Percentiles rank a stretch among this genome's conserved stretches.
Conservation (phyloP, 2,797 vertebrate genomes). For the Cottoperca gobio region DNA sequence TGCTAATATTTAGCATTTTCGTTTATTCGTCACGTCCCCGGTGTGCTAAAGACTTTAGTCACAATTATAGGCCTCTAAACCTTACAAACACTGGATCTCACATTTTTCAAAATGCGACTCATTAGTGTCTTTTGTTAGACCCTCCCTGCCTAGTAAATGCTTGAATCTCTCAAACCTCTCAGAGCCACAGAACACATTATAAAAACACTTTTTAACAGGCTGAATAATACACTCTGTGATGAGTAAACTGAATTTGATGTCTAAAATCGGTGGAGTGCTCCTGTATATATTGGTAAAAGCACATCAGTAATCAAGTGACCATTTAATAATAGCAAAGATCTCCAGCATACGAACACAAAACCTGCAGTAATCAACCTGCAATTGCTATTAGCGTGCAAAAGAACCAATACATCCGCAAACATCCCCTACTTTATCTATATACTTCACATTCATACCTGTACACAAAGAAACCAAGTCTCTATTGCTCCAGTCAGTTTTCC, state of each 20-base stretch:
- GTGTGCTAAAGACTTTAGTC: no score
- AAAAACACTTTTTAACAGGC: background rate
- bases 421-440: background rate
- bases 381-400: background rate
- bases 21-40: no score
- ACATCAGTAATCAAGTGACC: background rate
- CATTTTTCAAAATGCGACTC: background rate
- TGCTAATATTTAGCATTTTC: no score
- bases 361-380: background rate
- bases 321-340: background rate
- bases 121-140: background rate
- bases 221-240: background rate
- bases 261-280: background rate
- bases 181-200: background rate
- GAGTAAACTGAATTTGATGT: background rate
- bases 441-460: background rate
- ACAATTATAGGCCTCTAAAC: background rate
- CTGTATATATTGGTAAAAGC: background rate
- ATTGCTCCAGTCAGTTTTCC: constrained; percentile 17
- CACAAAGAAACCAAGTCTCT: background rate
- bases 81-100: background rate
- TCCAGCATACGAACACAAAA: background rate
- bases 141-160: background rate
- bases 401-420: background rate
- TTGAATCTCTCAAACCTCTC: background rate